These are phyloP conservation scores for Zelleria hepariella DNA, from an alignment of 2,888 invertebrate genomes.

Conservation along the genomic window DNA sequence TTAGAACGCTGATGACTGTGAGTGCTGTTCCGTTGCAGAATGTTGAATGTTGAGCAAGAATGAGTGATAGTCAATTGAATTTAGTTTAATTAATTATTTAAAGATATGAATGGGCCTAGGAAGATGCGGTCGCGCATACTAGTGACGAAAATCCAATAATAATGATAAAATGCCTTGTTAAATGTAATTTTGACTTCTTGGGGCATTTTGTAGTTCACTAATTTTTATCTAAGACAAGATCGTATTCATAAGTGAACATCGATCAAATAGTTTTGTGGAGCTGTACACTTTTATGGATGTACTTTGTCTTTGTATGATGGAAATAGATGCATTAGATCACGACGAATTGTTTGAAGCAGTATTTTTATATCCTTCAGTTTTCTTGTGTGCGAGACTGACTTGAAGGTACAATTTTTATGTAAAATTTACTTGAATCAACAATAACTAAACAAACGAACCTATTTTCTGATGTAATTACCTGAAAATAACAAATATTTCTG, in stretches of 20 bases:
- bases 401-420: constrained; percentile 59
- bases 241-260: constrained; percentile 52
- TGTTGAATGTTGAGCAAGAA: constrained; percentile 44
- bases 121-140: constrained; percentile 72
- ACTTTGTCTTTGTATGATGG: constrained; percentile 24
- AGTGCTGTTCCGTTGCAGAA: constrained; percentile 52
- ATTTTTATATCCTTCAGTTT: constrained; percentile 63
- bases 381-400: constrained; percentile 65
- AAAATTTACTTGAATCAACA: constrained; percentile 19
- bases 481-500: background rate
- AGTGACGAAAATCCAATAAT: constrained; percentile 72
- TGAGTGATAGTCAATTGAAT: constrained; percentile 69
- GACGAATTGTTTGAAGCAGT: constrained; percentile 57
- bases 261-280: constrained; percentile 61
- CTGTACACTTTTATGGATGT: constrained; percentile 37
- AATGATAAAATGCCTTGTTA: constrained; percentile 65
- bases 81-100: constrained; percentile 67
- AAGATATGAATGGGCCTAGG: constrained; percentile 65
- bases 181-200: constrained; percentile 64
- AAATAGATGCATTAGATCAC: constrained; percentile 29
- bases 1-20: constrained; percentile 65
- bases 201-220: constrained; percentile 69
- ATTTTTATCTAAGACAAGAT: constrained; percentile 60
- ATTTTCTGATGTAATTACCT: constrained; percentile 39
- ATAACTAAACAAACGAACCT: constrained; percentile 10